phyloP scores from a whole-genome alignment of 2,888 invertebrate species.

The Microplitis deprimator region DNA sequence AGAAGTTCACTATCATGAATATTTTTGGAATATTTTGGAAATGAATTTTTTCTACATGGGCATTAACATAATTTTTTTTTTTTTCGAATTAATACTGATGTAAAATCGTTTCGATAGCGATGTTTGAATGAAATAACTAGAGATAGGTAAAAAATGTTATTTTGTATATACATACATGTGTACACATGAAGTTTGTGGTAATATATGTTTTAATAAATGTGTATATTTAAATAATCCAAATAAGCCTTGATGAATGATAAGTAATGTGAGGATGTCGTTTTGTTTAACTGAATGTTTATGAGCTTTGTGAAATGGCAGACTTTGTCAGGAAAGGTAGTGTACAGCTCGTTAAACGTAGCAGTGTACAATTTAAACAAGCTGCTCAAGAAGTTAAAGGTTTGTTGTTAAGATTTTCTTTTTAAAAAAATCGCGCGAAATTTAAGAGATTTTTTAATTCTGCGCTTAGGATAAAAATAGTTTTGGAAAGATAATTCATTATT shows the following conservation, averaged over 20 bases:
- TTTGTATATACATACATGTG: conserved; percentile 15
- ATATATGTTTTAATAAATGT: conserved; percentile 44
- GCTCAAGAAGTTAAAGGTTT: conserved; percentile 75
- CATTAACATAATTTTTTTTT: too few relatives aligned
- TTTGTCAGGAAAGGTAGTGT: conserved; percentile 67
- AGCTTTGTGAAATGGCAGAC: conserved; percentile 65
- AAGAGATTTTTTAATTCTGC: too few relatives aligned
- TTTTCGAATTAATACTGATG: too few relatives aligned
- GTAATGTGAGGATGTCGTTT: conserved; percentile 45
- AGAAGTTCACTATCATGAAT: too few relatives aligned
- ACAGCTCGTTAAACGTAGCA: conserved; percentile 72
- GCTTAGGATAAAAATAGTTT: too few relatives aligned
- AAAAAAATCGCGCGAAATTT: conserved; percentile 8
- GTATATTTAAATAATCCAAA: conserved; percentile 51
- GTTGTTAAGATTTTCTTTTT: conserved; percentile 46
- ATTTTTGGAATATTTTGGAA: too few relatives aligned
- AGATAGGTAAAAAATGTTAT: background rate
- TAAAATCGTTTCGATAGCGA: too few relatives aligned
- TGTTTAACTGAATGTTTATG: conserved; percentile 47
- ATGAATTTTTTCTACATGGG: too few relatives aligned
- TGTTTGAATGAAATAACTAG: background rate
- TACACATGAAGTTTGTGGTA: background rate
- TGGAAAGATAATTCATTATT: too few relatives aligned
- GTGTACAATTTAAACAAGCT: conserved; percentile 73
- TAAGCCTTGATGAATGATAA: conserved; percentile 44